Conservation (phyloP, 2,113 vertebrate species). For the Lagopus leucura region DNA sequence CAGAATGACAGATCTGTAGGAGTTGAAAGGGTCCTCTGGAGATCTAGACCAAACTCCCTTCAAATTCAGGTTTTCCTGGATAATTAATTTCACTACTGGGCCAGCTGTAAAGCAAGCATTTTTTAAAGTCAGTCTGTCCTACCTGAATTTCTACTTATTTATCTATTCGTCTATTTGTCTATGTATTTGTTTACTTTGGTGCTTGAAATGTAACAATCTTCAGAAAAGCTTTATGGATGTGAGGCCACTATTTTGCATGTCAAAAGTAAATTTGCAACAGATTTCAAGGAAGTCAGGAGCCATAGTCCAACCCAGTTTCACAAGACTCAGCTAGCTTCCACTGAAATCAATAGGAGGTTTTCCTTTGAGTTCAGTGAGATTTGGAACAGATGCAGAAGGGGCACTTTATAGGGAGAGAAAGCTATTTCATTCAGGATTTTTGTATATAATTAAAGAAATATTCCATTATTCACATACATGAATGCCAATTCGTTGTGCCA, state of each 20-base stretch:
- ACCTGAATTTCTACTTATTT: not conserved
- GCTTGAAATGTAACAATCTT: not conserved
- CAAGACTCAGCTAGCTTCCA: not conserved
- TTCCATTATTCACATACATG: slow-evolving; percentile 24
- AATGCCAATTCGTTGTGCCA: slow-evolving; percentile 38
- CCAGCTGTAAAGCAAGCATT: not conserved
- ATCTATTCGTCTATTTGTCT: not conserved
- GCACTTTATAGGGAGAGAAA: slow-evolving; percentile 10
- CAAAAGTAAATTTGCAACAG: slow-evolving; percentile 8
- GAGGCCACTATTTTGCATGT: slow-evolving; percentile 4
- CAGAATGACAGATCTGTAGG: not conserved
- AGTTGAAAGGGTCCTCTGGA: not conserved
- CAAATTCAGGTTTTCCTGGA: not conserved
- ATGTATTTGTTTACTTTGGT: not conserved
- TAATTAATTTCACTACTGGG: not conserved
- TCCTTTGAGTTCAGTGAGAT: slow-evolving; percentile 1
- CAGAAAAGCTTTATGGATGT: not conserved
- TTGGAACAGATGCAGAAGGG: slow-evolving; percentile 10
- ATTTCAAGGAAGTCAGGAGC: not conserved
- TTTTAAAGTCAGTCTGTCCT: not conserved
- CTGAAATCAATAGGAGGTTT: not conserved
- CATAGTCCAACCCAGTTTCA: not conserved
- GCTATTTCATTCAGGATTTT: slow-evolving; percentile 13
- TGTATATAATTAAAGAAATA: slow-evolving; percentile 37
- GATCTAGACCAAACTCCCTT: not conserved